Base-by-base conservation (phyloP, 2,113 vertebrate species). In the Numenius arquata region DNA sequence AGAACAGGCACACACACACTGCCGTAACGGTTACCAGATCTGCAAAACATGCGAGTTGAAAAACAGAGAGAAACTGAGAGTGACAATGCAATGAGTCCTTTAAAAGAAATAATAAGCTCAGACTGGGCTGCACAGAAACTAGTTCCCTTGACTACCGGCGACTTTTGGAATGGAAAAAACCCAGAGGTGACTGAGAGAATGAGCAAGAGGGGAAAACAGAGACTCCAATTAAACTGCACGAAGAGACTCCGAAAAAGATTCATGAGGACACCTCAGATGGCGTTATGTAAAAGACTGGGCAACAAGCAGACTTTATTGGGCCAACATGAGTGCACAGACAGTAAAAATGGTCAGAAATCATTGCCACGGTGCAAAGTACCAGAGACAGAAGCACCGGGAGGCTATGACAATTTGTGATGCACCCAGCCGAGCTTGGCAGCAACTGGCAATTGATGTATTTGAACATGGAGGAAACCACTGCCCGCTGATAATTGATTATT, bases 101-200 rank as follows among this genome's bases (percentile, higher is more conserved):
- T 93, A 85, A 93, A 89, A 96, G 94, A 93, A 97, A 93, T 95
- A 97, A 94, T 96, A 96, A 95, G 93, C 91, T 96, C 71, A 96
- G 81, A 68, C 58, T 66, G 45, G 85, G 87, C 70, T 96, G 91
- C 85, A 89, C 71, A 93, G 89, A 96, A 94, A 70, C 93, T 87
- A 96, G 94, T 96, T 97, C 95, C 95, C 95, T 96, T 97, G 96
- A 89, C 95, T 96, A 96, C 91, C 77, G 0, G 77, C 89, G 89
- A 96, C 95, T 96, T 97, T 94, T 73, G 84, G 91, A 95, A 96
- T 91, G 87, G 89, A 93, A 95, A 95, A 96, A 95, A 41, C 74
- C 74, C 71, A 89, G 87, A 96, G 93, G 93, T 96, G 94, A 96
- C 87, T 70, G 90, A 94, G 74, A 85, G 81, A 96, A 97, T 76